Evolutionary conservation across 2,113 vertebrate genomes (phyloP).

Genomic region (Colaptes auratus): DNA sequence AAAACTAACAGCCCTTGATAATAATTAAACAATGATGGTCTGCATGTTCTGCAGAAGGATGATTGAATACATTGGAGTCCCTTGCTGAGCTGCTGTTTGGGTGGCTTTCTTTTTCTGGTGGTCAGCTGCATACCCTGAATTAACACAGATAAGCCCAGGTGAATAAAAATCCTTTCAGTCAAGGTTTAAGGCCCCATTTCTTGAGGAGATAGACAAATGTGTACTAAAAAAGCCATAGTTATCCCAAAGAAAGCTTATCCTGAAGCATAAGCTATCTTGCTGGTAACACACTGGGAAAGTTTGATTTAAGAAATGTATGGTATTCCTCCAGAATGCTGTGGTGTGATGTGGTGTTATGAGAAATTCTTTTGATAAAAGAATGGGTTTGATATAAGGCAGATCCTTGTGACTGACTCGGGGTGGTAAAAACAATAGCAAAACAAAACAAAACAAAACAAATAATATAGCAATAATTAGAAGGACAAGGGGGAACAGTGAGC

Average conservation of each 20-base stretch:
- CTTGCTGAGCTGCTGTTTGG: background rate
- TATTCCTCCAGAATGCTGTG: background rate
- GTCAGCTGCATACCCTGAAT: background rate
- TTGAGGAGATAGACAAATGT: background rate
- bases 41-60: background rate
- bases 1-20: background rate
- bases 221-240: background rate
- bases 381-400: background rate
- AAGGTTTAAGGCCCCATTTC: background rate
- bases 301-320: background rate
- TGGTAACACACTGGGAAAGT: background rate
- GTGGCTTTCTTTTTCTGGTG: background rate
- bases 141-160: background rate
- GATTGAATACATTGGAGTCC: background rate
- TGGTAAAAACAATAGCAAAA: background rate
- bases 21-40: background rate
- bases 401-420: background rate
- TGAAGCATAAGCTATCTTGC: background rate
- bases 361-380: background rate
- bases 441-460: background rate
- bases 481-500: background rate
- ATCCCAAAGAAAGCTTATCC: background rate
- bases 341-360: background rate
- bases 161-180: background rate
- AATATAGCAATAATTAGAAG: slow-evolving; percentile 24